Evolutionary conservation across 1,140 invertebrate genomes (phyloP), one percentile per base, ranked within the genome.

Genomic region (Nebria ingens): DNA sequence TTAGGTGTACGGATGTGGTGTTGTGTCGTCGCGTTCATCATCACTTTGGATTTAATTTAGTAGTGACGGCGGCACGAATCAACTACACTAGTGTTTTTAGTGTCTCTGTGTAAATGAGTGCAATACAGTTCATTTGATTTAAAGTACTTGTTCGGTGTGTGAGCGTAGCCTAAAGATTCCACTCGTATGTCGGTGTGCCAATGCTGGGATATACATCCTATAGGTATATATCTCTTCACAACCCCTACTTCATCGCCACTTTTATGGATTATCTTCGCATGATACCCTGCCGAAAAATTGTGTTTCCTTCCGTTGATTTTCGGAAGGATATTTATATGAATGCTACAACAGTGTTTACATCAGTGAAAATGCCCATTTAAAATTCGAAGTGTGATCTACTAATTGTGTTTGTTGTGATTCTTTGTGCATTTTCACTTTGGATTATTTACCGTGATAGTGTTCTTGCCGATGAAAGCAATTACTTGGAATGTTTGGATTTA

Each of bases 191-290:
- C 62, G 68, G 61, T 64, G 62, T 58, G 67, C 68, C 68, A 70
- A 70, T 70, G 68, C 67, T 70, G 68, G 68, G 67, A 66, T 70
- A 70, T 66, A 70, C 68, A 64, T 67, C 68, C 64, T 70, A 70
- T 63, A 70, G 68, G 68, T 70, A 70, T 53, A 64, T 57, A 58
- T 52, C 40, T 54, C 56, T 58, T 58, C 50, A 9, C 50, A 53
- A 23, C 34, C 55, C n/a, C n/a, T n/a, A n/a, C 53, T 21, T n/a
- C 20, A 45, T 21, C 40, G 50, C 51, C 17, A 51, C 19, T 19
- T 17, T 51, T 6, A 6, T 29, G 25, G 49, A 3, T 51, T 19
- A 19, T 51, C 19, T 12, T 51, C 12, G 12, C 2, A 21, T n/a
- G n/a, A n/a, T n/a, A n/a, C n/a, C n/a, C n/a, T 51, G 49, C 21